Percentiles rank a stretch among this genome's conserved stretches.
These are phyloP conservation scores for Caenorhabditis auriculariae DNA, from an alignment of 2,888 invertebrate species.

Conservation along the genomic window DNA sequence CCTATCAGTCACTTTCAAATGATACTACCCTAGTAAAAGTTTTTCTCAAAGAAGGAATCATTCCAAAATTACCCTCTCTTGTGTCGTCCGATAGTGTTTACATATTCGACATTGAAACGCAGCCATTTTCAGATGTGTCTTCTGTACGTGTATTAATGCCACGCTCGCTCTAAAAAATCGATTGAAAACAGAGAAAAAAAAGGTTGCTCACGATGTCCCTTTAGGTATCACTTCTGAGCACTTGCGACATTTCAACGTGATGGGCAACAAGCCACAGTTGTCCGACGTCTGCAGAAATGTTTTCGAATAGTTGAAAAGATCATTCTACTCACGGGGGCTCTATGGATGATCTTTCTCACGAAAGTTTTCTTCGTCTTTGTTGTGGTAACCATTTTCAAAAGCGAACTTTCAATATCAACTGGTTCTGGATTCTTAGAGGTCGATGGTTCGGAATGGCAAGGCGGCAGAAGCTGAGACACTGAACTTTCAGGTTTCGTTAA, in stretches of 20 bases:
- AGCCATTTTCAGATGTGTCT: constrained; percentile 41
- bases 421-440: no score
- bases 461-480: constrained; percentile 3
- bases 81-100: constrained; percentile 40
- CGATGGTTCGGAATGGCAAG: constrained; percentile 19
- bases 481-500: not conserved
- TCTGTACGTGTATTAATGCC: constrained; percentile 36
- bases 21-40: no score
- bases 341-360: constrained; percentile 13
- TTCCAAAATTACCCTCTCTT: constrained; percentile 27
- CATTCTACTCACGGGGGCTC: constrained; percentile 5
- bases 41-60: no score
- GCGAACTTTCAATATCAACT: not conserved
- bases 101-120: constrained; percentile 41
- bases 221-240: constrained; percentile 37
- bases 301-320: not conserved
- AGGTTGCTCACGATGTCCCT: constrained; percentile 25
- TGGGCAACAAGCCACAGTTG: constrained; percentile 27
- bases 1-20: no score
- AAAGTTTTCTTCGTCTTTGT: constrained; percentile 8
- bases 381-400: not conserved
- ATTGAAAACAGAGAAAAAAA: not conserved
- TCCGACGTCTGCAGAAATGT: constrained; percentile 13
- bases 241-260: constrained; percentile 32
- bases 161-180: constrained; percentile 2